phyloP scores from a whole-genome alignment of 1,140 invertebrate genomes.

The Drosophila sulfurigaster region DNA sequence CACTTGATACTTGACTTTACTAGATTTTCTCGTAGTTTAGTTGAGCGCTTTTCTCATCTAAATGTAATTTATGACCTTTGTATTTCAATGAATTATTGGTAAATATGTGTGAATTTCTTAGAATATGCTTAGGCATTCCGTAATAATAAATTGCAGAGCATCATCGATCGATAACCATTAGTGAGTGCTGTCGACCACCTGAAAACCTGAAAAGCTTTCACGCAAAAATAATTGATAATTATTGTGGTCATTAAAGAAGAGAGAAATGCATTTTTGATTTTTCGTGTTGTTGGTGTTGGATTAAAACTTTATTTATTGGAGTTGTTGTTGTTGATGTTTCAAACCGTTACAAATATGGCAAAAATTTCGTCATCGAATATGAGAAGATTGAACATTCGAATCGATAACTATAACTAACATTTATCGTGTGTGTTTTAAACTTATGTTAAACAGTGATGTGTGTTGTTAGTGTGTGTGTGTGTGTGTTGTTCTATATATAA shows the following conservation, averaged over 20 bases:
- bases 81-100: neutral
- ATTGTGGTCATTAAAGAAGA: neutral
- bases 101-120: neutral
- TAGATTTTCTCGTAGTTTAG: too few species aligned
- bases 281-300: constrained; percentile 60
- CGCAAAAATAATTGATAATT: neutral
- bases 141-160: too few species aligned
- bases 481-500: constrained; percentile 20
- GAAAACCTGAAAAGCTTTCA: neutral
- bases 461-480: constrained; percentile 19
- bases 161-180: neutral
- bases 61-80: neutral
- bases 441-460: constrained; percentile 49
- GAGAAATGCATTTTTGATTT: neutral
- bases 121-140: too few species aligned
- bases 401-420: constrained; percentile 61
- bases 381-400: constrained; percentile 32
- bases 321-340: constrained; percentile 60
- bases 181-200: neutral
- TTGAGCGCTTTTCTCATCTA: neutral
- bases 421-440: constrained; percentile 41
- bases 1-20: too few species aligned
- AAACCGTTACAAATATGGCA: constrained; percentile 79
- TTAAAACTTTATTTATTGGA: constrained; percentile 73
- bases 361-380: constrained; percentile 39